These are phyloP conservation scores for Ictalurus furcatus DNA, from an alignment of 2,113 vertebrate species.

Conservation along the genomic window DNA sequence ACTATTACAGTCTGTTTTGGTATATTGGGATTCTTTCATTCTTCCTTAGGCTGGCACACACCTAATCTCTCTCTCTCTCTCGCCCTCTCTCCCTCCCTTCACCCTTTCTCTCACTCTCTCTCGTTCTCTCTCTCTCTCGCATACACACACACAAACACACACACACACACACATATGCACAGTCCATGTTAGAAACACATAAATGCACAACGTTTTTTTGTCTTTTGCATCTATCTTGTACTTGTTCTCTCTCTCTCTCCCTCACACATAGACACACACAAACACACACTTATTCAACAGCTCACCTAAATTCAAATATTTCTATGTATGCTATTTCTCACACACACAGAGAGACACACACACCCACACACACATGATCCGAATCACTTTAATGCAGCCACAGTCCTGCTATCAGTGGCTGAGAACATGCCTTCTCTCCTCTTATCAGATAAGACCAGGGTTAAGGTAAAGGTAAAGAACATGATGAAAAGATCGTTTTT, in stretches of 20 bases:
- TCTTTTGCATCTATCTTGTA: no score
- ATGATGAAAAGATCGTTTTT: constrained; percentile 31
- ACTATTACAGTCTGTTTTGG: neutral
- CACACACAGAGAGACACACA: neutral
- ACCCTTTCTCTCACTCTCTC: neutral
- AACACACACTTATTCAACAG: neutral
- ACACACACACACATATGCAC: neutral
- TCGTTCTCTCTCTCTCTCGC: no score
- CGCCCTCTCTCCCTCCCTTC: no score
- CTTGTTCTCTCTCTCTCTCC: no score
- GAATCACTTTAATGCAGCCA: neutral
- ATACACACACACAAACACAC: no score
- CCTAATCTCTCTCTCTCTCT: neutral
- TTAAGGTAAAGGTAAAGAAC: neutral
- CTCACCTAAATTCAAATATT: neutral
- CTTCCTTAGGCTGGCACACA: neutral
- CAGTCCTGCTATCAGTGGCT: constrained; percentile 23
- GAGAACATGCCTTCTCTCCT: neutral
- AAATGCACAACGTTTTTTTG: no score
- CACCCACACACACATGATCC: neutral
- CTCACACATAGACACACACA: neutral
- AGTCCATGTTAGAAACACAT: neutral
- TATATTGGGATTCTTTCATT: neutral
- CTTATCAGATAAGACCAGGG: constrained; percentile 43
- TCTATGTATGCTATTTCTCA: no score